phyloP scores from a whole-genome alignment of 2,888 invertebrate genomes.

The Agrochola circellaris region DNA sequence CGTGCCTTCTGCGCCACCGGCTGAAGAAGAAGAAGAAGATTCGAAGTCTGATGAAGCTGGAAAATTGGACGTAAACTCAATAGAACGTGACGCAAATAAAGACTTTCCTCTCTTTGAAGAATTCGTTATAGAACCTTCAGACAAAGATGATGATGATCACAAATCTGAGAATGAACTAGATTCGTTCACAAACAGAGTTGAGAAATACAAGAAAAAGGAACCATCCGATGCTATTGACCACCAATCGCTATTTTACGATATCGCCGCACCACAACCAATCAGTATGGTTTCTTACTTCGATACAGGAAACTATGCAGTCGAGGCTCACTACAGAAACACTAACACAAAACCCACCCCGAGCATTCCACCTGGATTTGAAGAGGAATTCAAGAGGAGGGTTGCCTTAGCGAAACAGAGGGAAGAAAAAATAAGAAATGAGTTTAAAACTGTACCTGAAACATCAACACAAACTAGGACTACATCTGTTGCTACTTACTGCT shows the following conservation, averaged over 20 bases:
- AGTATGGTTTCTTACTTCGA: slow-evolving; percentile 87
- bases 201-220: slow-evolving; percentile 82
- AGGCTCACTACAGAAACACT: slow-evolving; percentile 83
- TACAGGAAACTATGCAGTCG: slow-evolving; percentile 87
- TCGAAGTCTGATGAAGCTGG: slow-evolving; percentile 83
- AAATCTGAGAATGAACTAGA: slow-evolving; percentile 75
- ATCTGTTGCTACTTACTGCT: slow-evolving; percentile 63
- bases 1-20: slow-evolving; percentile 81
- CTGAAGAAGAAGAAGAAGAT: slow-evolving; percentile 84
- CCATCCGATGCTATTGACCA: slow-evolving; percentile 62
- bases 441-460: slow-evolving; percentile 72
- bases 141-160: slow-evolving; percentile 85
- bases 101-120: slow-evolving; percentile 86
- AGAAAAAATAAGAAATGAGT: slow-evolving; percentile 42
- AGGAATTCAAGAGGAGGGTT: slow-evolving; percentile 73
- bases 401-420: slow-evolving; percentile 52
- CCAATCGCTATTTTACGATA: slow-evolving; percentile 56
- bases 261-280: slow-evolving; percentile 74
- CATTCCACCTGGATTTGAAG: slow-evolving; percentile 86
- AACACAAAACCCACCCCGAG: slow-evolving; percentile 72
- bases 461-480: slow-evolving; percentile 75
- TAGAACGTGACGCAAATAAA: slow-evolving; percentile 86
- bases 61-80: slow-evolving; percentile 83
- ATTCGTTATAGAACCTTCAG: slow-evolving; percentile 84
- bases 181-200: slow-evolving; percentile 84